Evolutionary conservation across 2,888 invertebrate species (phyloP), one percentile per base, ranked within the genome.

Genomic region (Sesia apiformis): DNA sequence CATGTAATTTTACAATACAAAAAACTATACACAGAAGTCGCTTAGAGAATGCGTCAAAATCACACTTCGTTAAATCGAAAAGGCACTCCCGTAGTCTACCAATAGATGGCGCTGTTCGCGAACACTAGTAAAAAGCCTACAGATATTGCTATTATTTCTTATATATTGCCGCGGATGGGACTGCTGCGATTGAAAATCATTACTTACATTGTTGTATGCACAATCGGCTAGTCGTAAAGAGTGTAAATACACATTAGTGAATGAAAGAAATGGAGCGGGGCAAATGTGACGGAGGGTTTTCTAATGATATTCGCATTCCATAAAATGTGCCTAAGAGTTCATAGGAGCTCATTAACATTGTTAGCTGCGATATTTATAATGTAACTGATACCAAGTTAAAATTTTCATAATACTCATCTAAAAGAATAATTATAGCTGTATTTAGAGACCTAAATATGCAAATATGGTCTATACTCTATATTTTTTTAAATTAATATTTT

Each of bases 241-340:
- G 66, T 84, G 83, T 85, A 84, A 64, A 84, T 84, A 84, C 78
- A 77, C 72, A 57, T 52, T 63, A 65, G 64, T 53, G 40, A 40
- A 55, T 38, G 64, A 61, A 56, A 57, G 56, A 54, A n/a, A 39
- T n/a, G 52, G 76, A 79, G 81, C 81, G 83, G 81, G 84, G 75
- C 82, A 77, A 68, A 76, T 78, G 80, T 73, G 62, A 58, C 65
- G 58, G 55, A 53, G 56, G 63, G 66, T 65, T 58, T 59, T 64
- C 54, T 59, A 59, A 55, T 60, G 56, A 58, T 57, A 53, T 69
- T 75, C 63, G 74, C 68, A 79, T 74, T 76, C 77, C 76, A 78
- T 77, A 76, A 72, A 76, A 81, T 79, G 85, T 85, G 85, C 84
- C 84, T 85, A 83, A 82, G 74, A 76, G 83, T 76, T 81, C 67